These are phyloP conservation scores for Drosophila lowei DNA, from an alignment of 1,140 invertebrate species.

Conservation along the genomic window DNA sequence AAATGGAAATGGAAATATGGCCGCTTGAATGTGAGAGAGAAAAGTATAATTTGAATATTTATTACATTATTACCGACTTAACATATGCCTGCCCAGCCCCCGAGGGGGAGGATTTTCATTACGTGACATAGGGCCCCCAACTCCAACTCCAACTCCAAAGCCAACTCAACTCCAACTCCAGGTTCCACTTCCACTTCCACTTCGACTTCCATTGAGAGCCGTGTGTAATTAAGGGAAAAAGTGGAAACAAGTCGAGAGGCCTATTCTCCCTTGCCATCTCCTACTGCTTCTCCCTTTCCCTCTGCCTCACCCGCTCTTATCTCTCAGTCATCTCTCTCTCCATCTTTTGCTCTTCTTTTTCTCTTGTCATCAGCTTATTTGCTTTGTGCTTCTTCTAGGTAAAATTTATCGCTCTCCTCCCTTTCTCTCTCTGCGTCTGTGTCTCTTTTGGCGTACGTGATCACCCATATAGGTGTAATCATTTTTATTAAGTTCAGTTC, in stretches of 20 bases:
- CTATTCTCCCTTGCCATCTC: too few species aligned
- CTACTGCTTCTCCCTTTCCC: not conserved
- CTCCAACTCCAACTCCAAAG: not conserved
- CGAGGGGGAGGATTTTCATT: constrained; percentile 43
- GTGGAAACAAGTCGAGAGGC: constrained; percentile 10
- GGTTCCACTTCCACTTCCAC: constrained; percentile 8
- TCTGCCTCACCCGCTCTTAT: constrained; percentile 11
- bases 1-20: constrained; percentile 53
- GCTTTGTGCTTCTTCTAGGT: constrained; percentile 64
- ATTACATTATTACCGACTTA: constrained; percentile 66
- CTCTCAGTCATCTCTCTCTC: constrained; percentile 28
- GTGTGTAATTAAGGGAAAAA: constrained; percentile 51
- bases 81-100: constrained; percentile 9
- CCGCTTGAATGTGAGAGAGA: constrained; percentile 38
- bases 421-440: too few species aligned
- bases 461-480: constrained; percentile 81
- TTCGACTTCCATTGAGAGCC: constrained; percentile 19
- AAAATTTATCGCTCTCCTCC: constrained; percentile 65
- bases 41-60: constrained; percentile 78
- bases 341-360: not conserved
- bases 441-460: constrained; percentile 56
- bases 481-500: constrained; percentile 74
- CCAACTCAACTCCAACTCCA: not conserved
- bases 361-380: constrained; percentile 53
- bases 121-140: constrained; percentile 23